A percentile compares a stretch with the other conserved stretches of the same genome.
Conservation (phyloP, 1,140 invertebrate genomes). For the Orchesella cincta region DNA sequence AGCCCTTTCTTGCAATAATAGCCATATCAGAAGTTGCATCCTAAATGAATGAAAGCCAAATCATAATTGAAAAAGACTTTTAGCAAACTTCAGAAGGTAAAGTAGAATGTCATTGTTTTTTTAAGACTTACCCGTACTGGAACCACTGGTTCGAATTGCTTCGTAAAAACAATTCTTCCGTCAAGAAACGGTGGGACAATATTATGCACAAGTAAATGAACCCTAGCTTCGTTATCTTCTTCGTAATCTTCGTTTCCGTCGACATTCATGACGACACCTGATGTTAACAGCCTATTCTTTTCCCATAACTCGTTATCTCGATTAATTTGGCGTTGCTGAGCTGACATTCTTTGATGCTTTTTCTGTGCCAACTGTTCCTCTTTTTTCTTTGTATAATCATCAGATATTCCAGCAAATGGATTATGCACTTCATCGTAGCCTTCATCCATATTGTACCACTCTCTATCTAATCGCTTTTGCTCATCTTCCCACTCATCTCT, state of each 20-base stretch:
- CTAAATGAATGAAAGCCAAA: constrained; percentile 56
- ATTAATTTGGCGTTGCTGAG: constrained; percentile 91
- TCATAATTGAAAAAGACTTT: not conserved
- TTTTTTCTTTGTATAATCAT: constrained; percentile 87
- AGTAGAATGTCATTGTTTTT: not conserved
- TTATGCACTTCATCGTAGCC: constrained; percentile 91
- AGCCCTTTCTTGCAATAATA: constrained; percentile 92
- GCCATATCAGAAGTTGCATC: constrained; percentile 99
- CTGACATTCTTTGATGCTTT: constrained; percentile 87
- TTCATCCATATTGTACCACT: constrained; percentile 95
- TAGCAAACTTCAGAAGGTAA: not conserved
- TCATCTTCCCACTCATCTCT: constrained; percentile 87
- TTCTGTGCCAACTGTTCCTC: constrained; percentile 88
- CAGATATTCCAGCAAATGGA: constrained; percentile 85
- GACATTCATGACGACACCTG: constrained; percentile 87
- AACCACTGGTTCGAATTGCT: constrained; percentile 95
- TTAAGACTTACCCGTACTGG: constrained; percentile 69
- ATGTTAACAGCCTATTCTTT: constrained; percentile 94
- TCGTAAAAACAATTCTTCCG: constrained; percentile 97
- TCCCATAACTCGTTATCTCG: constrained; percentile 85
- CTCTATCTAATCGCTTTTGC: constrained; percentile 86
- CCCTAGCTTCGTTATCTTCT: constrained; percentile 86
- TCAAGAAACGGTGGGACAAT: constrained; percentile 98
- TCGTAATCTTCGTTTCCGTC: constrained; percentile 91
- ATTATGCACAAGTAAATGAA: constrained; percentile 96